phyloP scores from a whole-genome alignment of 2,797 vertebrate species.

The Malurus leucopterus region DNA sequence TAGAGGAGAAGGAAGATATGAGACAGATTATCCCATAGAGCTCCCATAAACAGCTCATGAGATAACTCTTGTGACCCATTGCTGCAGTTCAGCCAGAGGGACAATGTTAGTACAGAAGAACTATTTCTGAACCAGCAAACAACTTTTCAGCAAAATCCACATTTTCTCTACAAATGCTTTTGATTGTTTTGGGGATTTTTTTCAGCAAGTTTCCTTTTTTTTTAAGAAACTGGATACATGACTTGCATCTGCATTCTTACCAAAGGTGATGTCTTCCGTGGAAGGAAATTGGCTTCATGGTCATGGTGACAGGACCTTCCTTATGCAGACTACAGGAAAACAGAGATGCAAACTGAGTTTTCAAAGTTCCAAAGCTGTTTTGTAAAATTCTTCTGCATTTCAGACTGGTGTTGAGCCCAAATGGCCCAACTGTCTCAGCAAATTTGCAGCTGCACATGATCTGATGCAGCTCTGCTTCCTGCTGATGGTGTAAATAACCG shows the following conservation, averaged over 20 bases:
- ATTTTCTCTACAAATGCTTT: background rate
- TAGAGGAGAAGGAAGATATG: background rate
- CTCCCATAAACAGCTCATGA: background rate
- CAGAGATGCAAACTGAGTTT: background rate
- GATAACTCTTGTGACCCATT: background rate
- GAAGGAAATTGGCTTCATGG: background rate
- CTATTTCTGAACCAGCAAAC: background rate
- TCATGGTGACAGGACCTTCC: background rate
- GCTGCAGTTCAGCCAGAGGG: background rate
- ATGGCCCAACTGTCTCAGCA: background rate
- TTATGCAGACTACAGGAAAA: background rate
- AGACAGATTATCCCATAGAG: background rate
- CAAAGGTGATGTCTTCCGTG: background rate
- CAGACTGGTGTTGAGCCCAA: background rate
- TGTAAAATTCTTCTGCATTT: background rate
- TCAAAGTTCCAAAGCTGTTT: background rate
- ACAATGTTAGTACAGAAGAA: background rate
- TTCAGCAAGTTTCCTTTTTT: background rate
- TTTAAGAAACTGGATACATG: background rate
- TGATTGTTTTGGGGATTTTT: background rate
- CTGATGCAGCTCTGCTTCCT: background rate
- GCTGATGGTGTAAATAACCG: background rate
- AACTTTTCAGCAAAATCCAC: background rate
- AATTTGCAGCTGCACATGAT: background rate
- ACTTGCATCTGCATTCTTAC: background rate